phyloP scores from a whole-genome alignment of 2,113 vertebrate genomes.

The Melanerpes aurifrons region DNA sequence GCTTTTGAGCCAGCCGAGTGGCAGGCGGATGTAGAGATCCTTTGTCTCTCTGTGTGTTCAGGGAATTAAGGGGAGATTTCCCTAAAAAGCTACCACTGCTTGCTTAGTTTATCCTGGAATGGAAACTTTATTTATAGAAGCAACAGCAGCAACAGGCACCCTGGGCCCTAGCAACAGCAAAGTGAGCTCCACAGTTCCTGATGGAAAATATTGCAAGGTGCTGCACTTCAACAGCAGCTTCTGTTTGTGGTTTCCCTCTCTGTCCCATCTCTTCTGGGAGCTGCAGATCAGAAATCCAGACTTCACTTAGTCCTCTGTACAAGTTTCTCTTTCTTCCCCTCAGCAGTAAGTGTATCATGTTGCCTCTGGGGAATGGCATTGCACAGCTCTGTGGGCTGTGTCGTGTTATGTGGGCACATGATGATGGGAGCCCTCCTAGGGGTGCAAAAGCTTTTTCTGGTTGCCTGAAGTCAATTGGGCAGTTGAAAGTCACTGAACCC shows the following conservation, averaged over 20 bases:
- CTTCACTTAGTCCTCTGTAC: background rate
- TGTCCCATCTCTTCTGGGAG: background rate
- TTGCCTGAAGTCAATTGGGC: background rate
- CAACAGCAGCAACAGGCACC: background rate
- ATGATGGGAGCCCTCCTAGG: background rate
- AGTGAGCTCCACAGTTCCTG: background rate
- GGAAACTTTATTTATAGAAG: conserved; percentile 47
- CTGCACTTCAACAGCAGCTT: background rate
- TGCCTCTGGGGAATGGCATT: background rate
- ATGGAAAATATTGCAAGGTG: background rate
- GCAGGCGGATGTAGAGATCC: background rate
- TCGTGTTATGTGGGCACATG: fast-evolving
- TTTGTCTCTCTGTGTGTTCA: background rate
- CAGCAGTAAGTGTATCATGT: fast-evolving
- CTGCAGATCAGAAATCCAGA: background rate
- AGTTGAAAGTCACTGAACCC: background rate
- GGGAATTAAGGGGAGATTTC: background rate
- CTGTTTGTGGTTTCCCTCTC: background rate
- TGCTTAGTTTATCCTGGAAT: conserved; percentile 38
- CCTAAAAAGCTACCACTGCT: background rate
- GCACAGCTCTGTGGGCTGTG: background rate
- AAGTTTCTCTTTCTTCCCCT: background rate
- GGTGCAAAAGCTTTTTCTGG: background rate
- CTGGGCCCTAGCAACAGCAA: conserved; percentile 38
- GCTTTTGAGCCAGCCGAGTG: fast-evolving